Conservation (phyloP, 2,113 vertebrate species). For the Mystacornis crossleyi region DNA sequence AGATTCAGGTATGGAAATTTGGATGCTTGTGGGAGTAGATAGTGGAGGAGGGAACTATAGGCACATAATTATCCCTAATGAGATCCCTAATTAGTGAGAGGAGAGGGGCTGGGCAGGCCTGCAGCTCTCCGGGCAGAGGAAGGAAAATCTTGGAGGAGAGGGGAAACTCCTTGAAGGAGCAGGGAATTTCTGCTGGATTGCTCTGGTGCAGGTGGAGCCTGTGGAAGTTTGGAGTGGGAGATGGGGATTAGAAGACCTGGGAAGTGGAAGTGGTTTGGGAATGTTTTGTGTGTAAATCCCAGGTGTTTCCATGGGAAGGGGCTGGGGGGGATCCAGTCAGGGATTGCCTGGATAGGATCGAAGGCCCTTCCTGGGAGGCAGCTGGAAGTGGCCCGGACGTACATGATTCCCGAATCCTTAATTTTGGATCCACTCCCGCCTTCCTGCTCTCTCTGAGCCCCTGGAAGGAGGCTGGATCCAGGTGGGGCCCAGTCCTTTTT, state of each 20-base stretch:
- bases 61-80: background rate
- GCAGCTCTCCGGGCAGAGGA: background rate
- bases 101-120: background rate
- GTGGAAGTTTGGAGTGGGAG: background rate
- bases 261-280: accelerated
- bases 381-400: background rate
- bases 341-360: background rate
- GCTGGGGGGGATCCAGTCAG: background rate
- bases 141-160: background rate
- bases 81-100: background rate
- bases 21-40: background rate
- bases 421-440: background rate
- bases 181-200: background rate
- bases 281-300: background rate
- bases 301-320: background rate
- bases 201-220: background rate
- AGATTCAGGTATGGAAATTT: background rate
- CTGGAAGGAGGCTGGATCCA: background rate
- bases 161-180: background rate
- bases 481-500: accelerated
- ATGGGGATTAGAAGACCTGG: background rate
- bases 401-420: background rate
- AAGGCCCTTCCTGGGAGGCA: background rate
- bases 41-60: background rate
- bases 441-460: background rate